A percentile compares a stretch with the other conserved stretches of the same genome.
These are phyloP conservation scores for Dendrolimus kikuchii DNA, from an alignment of 1,140 invertebrate genomes.

Conservation along the genomic window DNA sequence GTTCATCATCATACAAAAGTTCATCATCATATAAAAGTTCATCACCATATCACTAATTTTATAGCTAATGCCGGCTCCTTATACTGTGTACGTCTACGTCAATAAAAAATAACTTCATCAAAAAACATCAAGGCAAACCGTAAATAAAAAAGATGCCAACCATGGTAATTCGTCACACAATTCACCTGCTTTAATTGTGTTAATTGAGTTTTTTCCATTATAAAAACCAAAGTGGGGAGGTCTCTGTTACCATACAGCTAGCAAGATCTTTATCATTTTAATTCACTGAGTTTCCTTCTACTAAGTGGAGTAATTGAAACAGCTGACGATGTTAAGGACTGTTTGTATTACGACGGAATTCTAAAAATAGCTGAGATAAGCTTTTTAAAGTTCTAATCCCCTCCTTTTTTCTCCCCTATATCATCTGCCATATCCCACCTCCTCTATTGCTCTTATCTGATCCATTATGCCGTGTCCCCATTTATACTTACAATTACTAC, in stretches of 20 bases:
- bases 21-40: no score
- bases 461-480: no score
- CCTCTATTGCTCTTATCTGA: no score
- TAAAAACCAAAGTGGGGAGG: slow-evolving; percentile 26
- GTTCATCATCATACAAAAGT: no score
- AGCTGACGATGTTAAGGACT: background rate
- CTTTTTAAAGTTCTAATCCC: no score
- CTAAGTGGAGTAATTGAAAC: slow-evolving; percentile 5
- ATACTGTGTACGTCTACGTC: no score
- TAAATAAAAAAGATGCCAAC: slow-evolving; percentile 9
- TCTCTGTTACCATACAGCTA: slow-evolving; percentile 14
- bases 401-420: no score
- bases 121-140: slow-evolving; percentile 12
- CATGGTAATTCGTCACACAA: slow-evolving; percentile 16
- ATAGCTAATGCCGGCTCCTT: no score
- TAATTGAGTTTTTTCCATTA: slow-evolving; percentile 41
- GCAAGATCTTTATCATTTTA: slow-evolving; percentile 26
- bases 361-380: background rate
- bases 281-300: slow-evolving; percentile 21
- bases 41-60: no score
- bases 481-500: no score
- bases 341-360: background rate
- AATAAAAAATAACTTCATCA: background rate
- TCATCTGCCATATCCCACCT: no score
- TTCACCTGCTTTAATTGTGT: slow-evolving; percentile 38